Evolutionary conservation across 2,113 vertebrate genomes (phyloP).

Genomic region (Chloroceryle aenea): DNA sequence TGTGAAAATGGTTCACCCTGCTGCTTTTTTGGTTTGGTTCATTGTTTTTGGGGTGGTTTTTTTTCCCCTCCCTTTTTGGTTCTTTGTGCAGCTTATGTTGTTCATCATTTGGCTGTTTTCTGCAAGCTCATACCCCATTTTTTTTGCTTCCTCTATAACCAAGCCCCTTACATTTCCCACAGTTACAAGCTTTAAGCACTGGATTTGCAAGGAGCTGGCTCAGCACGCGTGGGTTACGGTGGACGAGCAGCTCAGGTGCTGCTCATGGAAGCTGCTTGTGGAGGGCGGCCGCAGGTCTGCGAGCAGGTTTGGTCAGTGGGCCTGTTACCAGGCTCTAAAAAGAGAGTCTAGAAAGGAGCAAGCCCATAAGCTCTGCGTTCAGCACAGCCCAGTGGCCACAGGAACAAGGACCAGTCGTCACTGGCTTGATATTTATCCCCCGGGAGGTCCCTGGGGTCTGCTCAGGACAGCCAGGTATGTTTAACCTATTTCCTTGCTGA

Average conservation of each 20-base stretch:
- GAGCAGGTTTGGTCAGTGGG: neutral
- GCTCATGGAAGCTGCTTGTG: neutral
- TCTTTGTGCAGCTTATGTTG: slow-evolving; percentile 11
- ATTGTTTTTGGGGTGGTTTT: neutral
- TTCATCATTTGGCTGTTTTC: slow-evolving; percentile 1
- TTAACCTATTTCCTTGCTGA: neutral
- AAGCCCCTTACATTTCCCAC: neutral
- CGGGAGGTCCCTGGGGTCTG: neutral
- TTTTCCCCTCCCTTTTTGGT: neutral
- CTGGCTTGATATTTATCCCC: neutral
- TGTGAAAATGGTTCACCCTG: slow-evolving; percentile 25
- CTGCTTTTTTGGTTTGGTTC: slow-evolving; percentile 25
- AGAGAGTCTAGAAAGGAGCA: neutral
- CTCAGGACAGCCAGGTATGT: neutral
- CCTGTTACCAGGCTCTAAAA: fast-evolving
- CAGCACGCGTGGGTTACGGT: fast-evolving
- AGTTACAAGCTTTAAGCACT: neutral
- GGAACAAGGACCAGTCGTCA: fast-evolving
- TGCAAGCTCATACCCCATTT: slow-evolving; percentile 11
- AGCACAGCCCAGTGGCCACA: neutral
- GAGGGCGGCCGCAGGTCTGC: fast-evolving
- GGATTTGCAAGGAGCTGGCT: neutral
- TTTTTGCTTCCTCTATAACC: slow-evolving; percentile 50
- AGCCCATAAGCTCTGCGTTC: neutral
- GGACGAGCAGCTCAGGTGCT: neutral